These are phyloP conservation scores for Sitta europaea DNA, from an alignment of 2,113 vertebrate genomes.

Conservation along the genomic window DNA sequence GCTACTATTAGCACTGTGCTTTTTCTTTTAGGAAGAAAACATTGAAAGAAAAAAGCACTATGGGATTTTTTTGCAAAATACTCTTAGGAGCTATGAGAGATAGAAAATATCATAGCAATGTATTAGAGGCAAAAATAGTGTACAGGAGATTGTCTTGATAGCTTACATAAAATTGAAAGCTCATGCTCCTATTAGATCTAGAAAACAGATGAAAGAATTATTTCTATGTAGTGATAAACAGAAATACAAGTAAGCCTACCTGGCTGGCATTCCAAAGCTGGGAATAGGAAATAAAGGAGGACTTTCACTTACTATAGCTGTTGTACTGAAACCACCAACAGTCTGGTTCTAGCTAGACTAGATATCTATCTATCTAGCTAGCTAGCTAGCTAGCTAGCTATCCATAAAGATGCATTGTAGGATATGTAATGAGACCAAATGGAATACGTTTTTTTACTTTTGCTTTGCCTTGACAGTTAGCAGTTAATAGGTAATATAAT, in stretches of 20 bases:
- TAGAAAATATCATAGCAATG: neutral
- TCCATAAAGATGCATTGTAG: neutral
- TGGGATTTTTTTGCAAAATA: neutral
- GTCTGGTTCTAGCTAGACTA: too few relatives aligned
- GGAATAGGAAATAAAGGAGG: neutral
- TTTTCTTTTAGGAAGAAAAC: neutral
- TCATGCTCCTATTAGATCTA: neutral
- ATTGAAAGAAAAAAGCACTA: neutral
- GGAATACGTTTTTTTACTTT: rapidly evolving
- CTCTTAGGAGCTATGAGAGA: neutral
- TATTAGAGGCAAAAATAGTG: neutral
- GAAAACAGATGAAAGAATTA: neutral
- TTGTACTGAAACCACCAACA: neutral
- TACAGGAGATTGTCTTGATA: neutral
- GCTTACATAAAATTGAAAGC: neutral
- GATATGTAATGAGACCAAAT: neutral
- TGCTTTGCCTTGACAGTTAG: neutral
- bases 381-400: too few relatives aligned
- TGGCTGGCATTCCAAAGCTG: neutral
- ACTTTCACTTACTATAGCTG: neutral
- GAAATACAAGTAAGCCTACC: neutral
- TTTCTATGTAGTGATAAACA: neutral
- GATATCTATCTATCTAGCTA: too few relatives aligned
- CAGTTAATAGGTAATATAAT: neutral
- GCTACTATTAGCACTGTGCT: neutral